Base-by-base conservation (phyloP, 2,113 vertebrate genomes). In the Aramus guarauna region DNA sequence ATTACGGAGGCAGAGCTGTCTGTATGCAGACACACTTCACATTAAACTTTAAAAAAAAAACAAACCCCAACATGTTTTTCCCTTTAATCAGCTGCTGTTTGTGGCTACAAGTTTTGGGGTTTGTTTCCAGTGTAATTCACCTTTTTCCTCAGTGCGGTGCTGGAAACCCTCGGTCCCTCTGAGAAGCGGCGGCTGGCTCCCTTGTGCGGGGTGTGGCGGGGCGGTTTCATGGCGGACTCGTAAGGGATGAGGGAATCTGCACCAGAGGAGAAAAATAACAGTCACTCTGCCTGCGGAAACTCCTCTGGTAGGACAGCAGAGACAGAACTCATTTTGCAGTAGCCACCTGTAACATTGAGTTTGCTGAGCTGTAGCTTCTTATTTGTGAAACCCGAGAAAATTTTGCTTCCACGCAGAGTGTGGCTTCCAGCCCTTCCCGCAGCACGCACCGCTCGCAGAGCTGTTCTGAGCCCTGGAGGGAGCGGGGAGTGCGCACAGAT, bases 401-500 rank as follows among this genome's bases (percentile, higher is more conserved):
- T 11, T 36, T 32, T 5, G 6, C 11, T 62, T 55, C 47, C 5
- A 1, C 8, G 29, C 32, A 22, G 34, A 11, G 34, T 3, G 10
- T 3, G 47, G 34, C 13, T 62, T 27, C 45, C 11, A 29, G 5
- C 55, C 36, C 27, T 9, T 36, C 29, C 34, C 12, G 5, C 2
- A 53, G 16, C 2, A 1, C 1, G 16, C 36, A 5, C 14, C 1
- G 2, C 58, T 47, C 11, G 5, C 37, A 2, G 59, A 15, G 37
- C n/a, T 34, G 15, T 12, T 26, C 18, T 32, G 50, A 8, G 16
- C 60, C 4, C 24, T 0, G 6, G 11, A 21, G 47, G 84, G 24
- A n/a, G 5, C 0, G 4, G 52, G n/a, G 29, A 10, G 15, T 6
- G 9, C 2, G 3, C 9, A 3, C 9, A 3, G 58, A 5, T 21